phyloP scores from a whole-genome alignment of 2,113 vertebrate species.

The Callipepla squamata region DNA sequence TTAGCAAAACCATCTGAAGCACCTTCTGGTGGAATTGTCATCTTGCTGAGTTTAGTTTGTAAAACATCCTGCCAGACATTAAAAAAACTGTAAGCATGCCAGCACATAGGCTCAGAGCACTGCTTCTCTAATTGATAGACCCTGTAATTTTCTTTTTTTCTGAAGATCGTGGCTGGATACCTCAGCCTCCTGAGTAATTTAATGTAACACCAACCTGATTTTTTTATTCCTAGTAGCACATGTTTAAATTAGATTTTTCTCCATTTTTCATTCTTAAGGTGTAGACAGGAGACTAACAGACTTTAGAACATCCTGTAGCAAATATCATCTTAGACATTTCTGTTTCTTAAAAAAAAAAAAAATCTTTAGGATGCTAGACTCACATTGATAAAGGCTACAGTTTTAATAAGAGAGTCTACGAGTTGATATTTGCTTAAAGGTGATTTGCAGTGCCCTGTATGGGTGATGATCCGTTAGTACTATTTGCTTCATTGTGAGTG shows the following conservation, averaged over 20 bases:
- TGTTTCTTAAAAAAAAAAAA: neutral
- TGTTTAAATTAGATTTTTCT: conserved; percentile 40
- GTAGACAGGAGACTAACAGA: conserved; percentile 43
- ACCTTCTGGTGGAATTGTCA: conserved; percentile 81
- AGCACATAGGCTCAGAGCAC: conserved; percentile 58
- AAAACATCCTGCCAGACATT: conserved; percentile 78
- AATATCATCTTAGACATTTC: conserved; percentile 5
- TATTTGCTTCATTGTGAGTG: neutral
- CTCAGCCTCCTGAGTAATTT: neutral
- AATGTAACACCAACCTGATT: neutral
- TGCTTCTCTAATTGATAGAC: conserved; percentile 48
- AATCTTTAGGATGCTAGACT: neutral
- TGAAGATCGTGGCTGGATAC: conserved; percentile 16
- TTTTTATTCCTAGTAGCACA: neutral
- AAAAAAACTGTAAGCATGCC: conserved; percentile 71
- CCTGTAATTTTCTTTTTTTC: conserved; percentile 39
- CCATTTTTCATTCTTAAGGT: conserved; percentile 7
- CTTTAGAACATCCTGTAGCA: conserved; percentile 26
- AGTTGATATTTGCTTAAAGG: neutral
- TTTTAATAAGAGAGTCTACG: neutral
- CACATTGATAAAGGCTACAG: neutral
- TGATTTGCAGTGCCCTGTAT: neutral
- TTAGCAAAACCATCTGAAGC: conserved; percentile 82
- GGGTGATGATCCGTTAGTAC: neutral
- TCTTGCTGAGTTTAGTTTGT: conserved; percentile 80